These are phyloP conservation scores for Agrenia bidenticulata DNA, from an alignment of 2,888 invertebrate genomes.

Conservation along the genomic window DNA sequence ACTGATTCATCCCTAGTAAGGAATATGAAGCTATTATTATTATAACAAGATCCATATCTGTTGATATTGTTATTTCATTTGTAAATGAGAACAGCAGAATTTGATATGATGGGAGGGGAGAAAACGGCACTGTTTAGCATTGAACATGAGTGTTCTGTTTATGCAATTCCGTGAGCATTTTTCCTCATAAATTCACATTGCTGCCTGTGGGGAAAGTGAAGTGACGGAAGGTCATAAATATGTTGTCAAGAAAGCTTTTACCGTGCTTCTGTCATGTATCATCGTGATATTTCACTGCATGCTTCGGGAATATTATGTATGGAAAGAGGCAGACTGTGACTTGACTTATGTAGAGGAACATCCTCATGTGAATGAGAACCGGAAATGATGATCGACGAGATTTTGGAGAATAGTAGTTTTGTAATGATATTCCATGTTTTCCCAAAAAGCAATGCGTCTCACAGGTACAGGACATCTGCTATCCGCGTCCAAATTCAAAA, in stretches of 20 bases:
- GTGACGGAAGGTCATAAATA: constrained; percentile 25
- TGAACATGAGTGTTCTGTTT: too few relatives aligned
- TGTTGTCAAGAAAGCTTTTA: constrained; percentile 17
- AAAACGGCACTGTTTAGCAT: too few relatives aligned
- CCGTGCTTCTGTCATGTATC: constrained; percentile 12
- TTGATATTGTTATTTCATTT: constrained; percentile 13
- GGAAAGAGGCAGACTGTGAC: neutral
- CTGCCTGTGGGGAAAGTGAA: constrained; percentile 13
- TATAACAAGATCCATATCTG: too few relatives aligned
- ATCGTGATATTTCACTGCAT: constrained; percentile 9
- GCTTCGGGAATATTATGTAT: neutral
- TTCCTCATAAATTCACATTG: constrained; percentile 21
- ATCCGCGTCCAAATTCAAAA: too few relatives aligned
- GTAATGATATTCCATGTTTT: too few relatives aligned
- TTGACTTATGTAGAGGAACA: neutral
- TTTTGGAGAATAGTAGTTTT: neutral
- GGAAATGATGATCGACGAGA: constrained; percentile 18
- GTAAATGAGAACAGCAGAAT: neutral
- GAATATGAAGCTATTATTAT: too few relatives aligned
- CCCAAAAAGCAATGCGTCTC: too few relatives aligned
- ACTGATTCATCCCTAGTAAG: too few relatives aligned
- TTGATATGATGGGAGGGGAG: too few relatives aligned
- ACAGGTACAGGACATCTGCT: too few relatives aligned
- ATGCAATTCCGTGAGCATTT: neutral
- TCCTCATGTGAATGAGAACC: constrained; percentile 11